Conservation (phyloP, 2,113 vertebrate genomes). For the Bujurquina vittata region DNA sequence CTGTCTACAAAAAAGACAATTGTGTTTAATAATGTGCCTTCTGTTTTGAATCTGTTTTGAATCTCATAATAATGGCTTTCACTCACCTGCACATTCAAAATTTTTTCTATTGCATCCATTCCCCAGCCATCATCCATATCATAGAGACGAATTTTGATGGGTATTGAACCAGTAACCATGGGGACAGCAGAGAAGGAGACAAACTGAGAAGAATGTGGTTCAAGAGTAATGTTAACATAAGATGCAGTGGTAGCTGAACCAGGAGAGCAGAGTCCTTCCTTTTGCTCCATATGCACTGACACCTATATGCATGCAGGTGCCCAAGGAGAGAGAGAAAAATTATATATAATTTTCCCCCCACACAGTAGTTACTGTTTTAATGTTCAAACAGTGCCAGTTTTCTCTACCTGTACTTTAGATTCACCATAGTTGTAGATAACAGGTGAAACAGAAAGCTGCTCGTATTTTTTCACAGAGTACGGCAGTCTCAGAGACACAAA, state of each 20-base stretch:
- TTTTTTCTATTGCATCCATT: slow-evolving; percentile 81
- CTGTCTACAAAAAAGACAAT: slow-evolving; percentile 60
- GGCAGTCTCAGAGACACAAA: slow-evolving; percentile 87
- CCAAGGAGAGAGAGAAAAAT: not conserved
- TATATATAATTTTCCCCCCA: not conserved
- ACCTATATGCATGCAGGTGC: slow-evolving; percentile 64
- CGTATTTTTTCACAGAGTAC: slow-evolving; percentile 81
- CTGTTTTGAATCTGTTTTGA: not conserved
- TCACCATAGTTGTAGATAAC: slow-evolving; percentile 86
- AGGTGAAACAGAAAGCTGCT: slow-evolving; percentile 84
- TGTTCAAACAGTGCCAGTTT: not conserved
- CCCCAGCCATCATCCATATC: not conserved
- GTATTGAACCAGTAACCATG: slow-evolving; percentile 68
- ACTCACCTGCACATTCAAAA: slow-evolving; percentile 82
- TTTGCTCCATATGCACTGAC: slow-evolving; percentile 80
- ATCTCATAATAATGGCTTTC: slow-evolving; percentile 1
- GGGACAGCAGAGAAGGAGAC: slow-evolving; percentile 86
- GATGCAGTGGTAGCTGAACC: slow-evolving; percentile 62
- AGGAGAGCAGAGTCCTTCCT: slow-evolving; percentile 84
- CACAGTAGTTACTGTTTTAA: not conserved
- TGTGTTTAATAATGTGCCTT: not conserved
- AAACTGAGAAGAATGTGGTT: slow-evolving; percentile 68
- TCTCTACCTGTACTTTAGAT: not conserved
- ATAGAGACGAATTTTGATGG: slow-evolving; percentile 81
- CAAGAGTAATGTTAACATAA: slow-evolving; percentile 71